Percentiles rank a stretch among this genome's conserved stretches.
phyloP scores from a whole-genome alignment of 2,113 vertebrate genomes.

The Heteronetta atricapilla region DNA sequence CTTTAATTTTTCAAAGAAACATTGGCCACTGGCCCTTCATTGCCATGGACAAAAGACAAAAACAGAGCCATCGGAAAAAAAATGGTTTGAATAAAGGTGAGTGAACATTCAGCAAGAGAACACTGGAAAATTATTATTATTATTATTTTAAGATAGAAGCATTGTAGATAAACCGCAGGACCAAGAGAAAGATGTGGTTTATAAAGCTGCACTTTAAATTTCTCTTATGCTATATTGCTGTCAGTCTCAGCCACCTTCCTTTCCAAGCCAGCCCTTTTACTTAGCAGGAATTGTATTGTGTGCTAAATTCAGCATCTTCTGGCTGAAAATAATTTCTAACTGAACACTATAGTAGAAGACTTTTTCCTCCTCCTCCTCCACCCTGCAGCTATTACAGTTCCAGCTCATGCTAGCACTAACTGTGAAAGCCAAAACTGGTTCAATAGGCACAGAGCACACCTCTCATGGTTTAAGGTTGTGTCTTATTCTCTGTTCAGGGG shows the following conservation, averaged over 20 bases:
- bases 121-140: not conserved
- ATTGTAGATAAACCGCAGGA: not conserved
- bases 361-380: not conserved
- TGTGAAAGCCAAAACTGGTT: not conserved
- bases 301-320: not conserved
- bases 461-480: fast-evolving
- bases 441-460: not conserved
- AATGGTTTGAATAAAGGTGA: not conserved
- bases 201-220: not conserved
- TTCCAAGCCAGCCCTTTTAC: not conserved
- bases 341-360: not conserved
- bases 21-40: not conserved
- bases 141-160: not conserved
- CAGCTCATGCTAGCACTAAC: not conserved
- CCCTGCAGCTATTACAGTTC: not conserved
- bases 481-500: not conserved
- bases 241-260: not conserved
- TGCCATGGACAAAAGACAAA: not conserved
- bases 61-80: not conserved
- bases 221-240: not conserved
- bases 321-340: not conserved
- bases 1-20: not conserved
- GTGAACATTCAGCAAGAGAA: not conserved
- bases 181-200: not conserved
- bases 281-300: not conserved